These are phyloP conservation scores for Anneissia japonica DNA, from an alignment of 35 echinoderm and acorn worm species.

Conservation along the genomic window DNA sequence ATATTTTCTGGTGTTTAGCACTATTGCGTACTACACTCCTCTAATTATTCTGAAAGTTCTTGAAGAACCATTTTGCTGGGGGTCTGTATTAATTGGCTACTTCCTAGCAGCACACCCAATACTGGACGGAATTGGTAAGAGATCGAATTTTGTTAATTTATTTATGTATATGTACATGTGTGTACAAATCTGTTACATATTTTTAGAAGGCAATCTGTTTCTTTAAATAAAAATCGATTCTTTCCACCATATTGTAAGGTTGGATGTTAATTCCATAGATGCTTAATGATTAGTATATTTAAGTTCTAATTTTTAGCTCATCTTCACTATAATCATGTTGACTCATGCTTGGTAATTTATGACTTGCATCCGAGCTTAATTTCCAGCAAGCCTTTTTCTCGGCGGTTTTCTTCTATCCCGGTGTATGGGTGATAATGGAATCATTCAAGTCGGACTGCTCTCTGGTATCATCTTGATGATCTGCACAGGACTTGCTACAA, in stretches of 20 bases:
- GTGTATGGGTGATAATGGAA: not conserved
- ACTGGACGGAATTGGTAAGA: not conserved
- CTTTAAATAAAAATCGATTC: no score
- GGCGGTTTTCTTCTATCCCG: not conserved
- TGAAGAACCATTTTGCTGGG: not conserved
- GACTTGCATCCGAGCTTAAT: no score
- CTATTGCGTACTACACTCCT: not conserved
- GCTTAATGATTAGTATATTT: no score
- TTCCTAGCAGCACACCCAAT: not conserved
- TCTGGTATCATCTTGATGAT: not conserved
- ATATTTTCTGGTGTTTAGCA: not conserved
- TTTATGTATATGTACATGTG: no score
- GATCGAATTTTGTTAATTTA: no score
- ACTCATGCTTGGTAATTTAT: no score
- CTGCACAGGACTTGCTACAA: not conserved
- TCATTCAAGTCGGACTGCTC: not conserved
- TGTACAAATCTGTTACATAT: no score
- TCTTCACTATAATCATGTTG: no score
- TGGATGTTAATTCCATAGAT: no score
- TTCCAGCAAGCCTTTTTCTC: not conserved
- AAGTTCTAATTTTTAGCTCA: no score
- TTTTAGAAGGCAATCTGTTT: no score
- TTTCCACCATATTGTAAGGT: no score
- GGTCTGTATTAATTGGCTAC: not conserved
- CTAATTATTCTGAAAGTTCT: not conserved